Evolutionary conservation across 2,797 vertebrate species (phyloP).

Genomic region (Acipenser transmontanus): DNA sequence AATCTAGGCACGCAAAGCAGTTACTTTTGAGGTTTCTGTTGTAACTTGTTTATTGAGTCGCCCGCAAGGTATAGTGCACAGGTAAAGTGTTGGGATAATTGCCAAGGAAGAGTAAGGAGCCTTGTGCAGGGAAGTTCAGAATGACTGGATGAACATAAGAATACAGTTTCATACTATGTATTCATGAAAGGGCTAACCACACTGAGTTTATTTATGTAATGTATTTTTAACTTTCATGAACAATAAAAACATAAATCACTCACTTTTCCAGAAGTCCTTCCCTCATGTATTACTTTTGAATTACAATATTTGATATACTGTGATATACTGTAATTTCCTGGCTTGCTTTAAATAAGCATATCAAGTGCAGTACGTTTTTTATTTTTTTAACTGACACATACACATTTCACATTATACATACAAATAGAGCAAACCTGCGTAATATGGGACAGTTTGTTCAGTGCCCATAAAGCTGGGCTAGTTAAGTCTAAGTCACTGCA

Average conservation of each 20-base stretch:
- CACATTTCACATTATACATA: no score
- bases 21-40: conserved; percentile 4
- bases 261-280: no score
- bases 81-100: background rate
- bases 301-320: no score
- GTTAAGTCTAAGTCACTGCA: no score
- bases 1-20: background rate
- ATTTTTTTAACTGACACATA: no score
- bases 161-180: background rate
- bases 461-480: no score
- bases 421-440: no score
- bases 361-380: no score
- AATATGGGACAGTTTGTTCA: no score
- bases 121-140: background rate
- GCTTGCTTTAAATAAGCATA: no score
- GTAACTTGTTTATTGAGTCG: conserved; percentile 1
- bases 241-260: background rate
- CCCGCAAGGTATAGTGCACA: background rate
- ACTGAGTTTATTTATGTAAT: conserved; percentile 31
- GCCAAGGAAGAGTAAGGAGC: background rate
- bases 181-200: background rate
- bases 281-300: no score
- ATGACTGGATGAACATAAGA: background rate
- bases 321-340: no score
- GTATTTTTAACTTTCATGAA: conserved; percentile 23